Base-by-base conservation (phyloP, 2,113 vertebrate species). In the Amblyornis subalaris region DNA sequence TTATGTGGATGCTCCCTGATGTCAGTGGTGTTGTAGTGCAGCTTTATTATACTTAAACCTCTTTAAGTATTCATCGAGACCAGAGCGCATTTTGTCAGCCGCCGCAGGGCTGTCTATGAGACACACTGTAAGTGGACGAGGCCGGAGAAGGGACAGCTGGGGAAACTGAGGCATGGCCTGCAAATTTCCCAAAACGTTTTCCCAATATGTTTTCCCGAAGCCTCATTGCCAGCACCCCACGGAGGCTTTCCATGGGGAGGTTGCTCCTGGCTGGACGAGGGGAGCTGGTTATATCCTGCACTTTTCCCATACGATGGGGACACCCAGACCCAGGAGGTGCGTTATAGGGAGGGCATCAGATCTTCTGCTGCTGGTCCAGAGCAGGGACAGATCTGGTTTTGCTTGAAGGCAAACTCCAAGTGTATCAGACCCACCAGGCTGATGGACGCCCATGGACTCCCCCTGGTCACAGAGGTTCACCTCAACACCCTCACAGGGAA, bases 261-360 rank as follows among this genome's bases (percentile, higher is more conserved):
- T n/a, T 29, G 48, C 50, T 84, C 21, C 3, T 10, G 48, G 42
- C n/a, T 73, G 73, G 54, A n/a, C 40, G 65, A 62, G 25, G 22
- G 22, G 21, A 33, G 14, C 47, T 78, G 64, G 8, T 60, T 74
- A 44, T 21, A 38, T 1, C 3, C 53, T 12, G 14, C 4, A 2
- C 28, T 57, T 18, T 79, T 1, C 0, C 14, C 0, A 1, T 20
- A 3, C 0, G 4, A 9, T 7, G 14, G 20, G 79, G 33, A 47
- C 36, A 38, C 14, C 38, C 44, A 60, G 29, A 14, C 8, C 3
- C 61, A 40, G 29, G 9, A 55, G 12, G 24, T 6, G 40, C 14
- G 24, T 35, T 53, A 28, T 0, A 42, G 42, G 8, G 47, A 53
- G 11, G 7, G 20, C 42, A 74, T 14, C 31, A 20, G 13, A 8